Evolutionary conservation across 2,888 invertebrate species (phyloP).

Genomic region (Crossocerus cetratus): DNA sequence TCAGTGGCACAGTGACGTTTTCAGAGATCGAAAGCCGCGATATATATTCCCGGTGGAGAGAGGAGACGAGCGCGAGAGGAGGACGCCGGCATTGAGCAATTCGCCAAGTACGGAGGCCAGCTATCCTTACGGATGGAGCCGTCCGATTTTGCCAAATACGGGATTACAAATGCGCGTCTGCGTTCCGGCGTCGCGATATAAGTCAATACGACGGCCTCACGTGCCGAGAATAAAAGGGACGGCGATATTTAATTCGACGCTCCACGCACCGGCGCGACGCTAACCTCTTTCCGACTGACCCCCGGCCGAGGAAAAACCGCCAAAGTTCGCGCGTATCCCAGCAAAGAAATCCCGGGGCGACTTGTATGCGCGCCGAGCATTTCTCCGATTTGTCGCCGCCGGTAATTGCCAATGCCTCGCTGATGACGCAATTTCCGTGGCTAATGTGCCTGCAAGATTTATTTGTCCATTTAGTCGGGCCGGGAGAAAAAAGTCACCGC

Average conservation of each 20-base stretch:
- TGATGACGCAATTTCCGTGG: background rate
- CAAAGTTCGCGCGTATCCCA: too few species aligned
- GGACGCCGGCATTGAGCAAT: conserved; percentile 67
- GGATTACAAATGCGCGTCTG: conserved; percentile 69
- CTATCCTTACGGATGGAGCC: conserved; percentile 65
- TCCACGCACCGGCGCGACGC: conserved; percentile 21
- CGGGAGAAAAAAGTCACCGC: background rate
- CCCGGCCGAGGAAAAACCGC: too few species aligned
- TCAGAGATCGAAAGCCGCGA: conserved; percentile 47
- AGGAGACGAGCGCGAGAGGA: conserved; percentile 34
- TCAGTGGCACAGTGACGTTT: conserved; percentile 9
- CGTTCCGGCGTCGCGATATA: conserved; percentile 64
- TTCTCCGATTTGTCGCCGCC: background rate
- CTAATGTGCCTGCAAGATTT: conserved; percentile 1
- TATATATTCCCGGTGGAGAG: conserved; percentile 44
- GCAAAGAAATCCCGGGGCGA: too few species aligned
- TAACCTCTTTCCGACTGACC: too few species aligned
- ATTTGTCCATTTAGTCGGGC: conserved; percentile 3
- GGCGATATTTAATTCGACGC: conserved; percentile 38
- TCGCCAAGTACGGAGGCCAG: conserved; percentile 66
- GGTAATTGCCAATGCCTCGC: background rate
- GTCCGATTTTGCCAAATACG: conserved; percentile 74
- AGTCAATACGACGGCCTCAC: conserved; percentile 67
- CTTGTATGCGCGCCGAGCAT: background rate
- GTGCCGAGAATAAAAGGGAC: conserved; percentile 42